Evolutionary conservation across 2,888 invertebrate species (phyloP).

Genomic region (Oligia latruncula): DNA sequence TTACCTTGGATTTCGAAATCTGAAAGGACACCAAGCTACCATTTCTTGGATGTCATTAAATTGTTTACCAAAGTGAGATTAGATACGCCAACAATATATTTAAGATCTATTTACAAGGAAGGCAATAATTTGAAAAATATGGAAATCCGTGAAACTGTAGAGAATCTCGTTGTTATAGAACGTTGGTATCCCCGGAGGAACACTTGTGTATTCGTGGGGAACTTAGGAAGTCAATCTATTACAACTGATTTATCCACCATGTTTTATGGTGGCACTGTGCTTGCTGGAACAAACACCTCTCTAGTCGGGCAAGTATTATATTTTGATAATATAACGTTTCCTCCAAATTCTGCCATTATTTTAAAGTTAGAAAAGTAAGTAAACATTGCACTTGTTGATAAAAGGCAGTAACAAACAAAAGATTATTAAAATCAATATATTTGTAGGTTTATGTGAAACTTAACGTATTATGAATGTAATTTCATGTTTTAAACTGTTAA

Average conservation of each 20-base stretch:
- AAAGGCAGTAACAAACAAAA: constrained; percentile 8
- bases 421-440: background rate
- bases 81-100: constrained; percentile 93
- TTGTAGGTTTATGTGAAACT: constrained; percentile 7
- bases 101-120: constrained; percentile 92
- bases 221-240: constrained; percentile 91
- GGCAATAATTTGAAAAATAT: constrained; percentile 91
- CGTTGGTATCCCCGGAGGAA: constrained; percentile 95
- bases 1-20: constrained; percentile 92
- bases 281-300: constrained; percentile 82
- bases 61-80: constrained; percentile 91
- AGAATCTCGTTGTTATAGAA: constrained; percentile 93
- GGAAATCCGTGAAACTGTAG: constrained; percentile 91
- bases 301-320: constrained; percentile 82
- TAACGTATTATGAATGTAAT: background rate
- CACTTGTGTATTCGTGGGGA: constrained; percentile 94
- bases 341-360: constrained; percentile 84
- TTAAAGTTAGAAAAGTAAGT: constrained; percentile 84
- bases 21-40: constrained; percentile 84
- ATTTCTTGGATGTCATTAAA: constrained; percentile 89
- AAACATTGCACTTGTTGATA: background rate
- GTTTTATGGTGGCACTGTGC: constrained; percentile 93
- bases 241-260: constrained; percentile 93
- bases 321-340: constrained; percentile 85
- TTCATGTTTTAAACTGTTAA: constrained; percentile 12